phyloP scores from a whole-genome alignment of 2,113 vertebrate species.

The Oncorhynchus keta region DNA sequence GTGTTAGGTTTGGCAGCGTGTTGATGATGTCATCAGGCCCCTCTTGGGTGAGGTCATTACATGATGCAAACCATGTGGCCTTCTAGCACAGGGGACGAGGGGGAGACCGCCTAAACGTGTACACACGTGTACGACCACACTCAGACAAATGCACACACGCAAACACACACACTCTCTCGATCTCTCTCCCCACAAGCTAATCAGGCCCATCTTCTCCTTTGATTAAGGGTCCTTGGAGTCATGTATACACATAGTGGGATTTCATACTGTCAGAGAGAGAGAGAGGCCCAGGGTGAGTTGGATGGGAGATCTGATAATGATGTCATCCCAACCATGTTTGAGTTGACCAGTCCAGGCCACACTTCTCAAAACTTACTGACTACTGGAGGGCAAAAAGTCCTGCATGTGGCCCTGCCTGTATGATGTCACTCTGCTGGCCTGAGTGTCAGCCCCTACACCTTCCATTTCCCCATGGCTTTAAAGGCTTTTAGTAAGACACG shows the following conservation, averaged over 20 bases:
- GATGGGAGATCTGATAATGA: constrained; percentile 17
- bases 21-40: constrained; percentile 47
- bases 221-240: constrained; percentile 44
- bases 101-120: constrained; percentile 10
- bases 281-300: constrained; percentile 11
- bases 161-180: too few relatives aligned
- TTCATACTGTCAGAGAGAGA: neutral
- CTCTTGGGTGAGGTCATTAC: constrained; percentile 53
- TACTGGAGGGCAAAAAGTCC: neutral
- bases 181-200: neutral
- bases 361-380: constrained; percentile 9
- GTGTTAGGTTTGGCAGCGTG: constrained; percentile 41
- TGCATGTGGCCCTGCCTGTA: constrained; percentile 1
- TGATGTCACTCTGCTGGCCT: constrained; percentile 8
- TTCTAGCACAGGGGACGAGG: constrained; percentile 21
- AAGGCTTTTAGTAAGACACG: too few relatives aligned
- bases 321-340: constrained; percentile 19
- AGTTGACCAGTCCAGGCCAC: constrained; percentile 1
- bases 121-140: too few relatives aligned
- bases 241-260: neutral
- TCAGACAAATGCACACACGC: too few relatives aligned
- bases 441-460: neutral
- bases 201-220: constrained; percentile 22
- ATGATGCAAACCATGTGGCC: constrained; percentile 56
- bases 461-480: neutral